Evolutionary conservation across 2,888 invertebrate genomes (phyloP).

Genomic region (Callosobruchus maculatus): DNA sequence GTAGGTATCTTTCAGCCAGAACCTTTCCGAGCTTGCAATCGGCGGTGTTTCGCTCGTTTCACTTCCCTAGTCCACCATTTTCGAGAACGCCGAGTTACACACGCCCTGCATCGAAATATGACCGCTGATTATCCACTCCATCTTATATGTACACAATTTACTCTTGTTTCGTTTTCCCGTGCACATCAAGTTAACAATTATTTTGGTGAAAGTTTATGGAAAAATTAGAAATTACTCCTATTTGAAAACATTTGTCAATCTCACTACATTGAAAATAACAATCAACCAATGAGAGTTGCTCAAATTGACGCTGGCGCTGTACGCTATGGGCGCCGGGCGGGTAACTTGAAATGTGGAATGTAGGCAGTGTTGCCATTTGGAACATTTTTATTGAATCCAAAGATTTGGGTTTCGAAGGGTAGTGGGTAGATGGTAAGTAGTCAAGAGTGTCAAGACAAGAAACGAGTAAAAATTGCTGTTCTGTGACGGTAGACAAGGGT

Average conservation of each 20-base stretch:
- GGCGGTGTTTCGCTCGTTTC: conserved; percentile 20
- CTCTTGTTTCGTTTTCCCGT: background rate
- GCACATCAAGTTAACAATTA: conserved; percentile 8
- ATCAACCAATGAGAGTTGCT: conserved; percentile 37
- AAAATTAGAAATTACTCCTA: conserved; percentile 35
- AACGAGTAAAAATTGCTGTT: too few species aligned
- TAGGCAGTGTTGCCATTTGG: too few species aligned
- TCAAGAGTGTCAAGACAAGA: too few species aligned
- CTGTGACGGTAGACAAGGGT: too few species aligned
- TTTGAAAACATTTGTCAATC: conserved; percentile 43
- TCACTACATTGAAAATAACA: conserved; percentile 37
- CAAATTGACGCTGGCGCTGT: conserved; percentile 9
- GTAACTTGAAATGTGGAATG: background rate
- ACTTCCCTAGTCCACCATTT: conserved; percentile 37
- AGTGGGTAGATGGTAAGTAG: too few species aligned
- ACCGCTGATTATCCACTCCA: background rate
- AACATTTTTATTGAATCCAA: too few species aligned
- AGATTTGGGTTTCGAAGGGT: too few species aligned
- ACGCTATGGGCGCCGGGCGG: conserved; percentile 10
- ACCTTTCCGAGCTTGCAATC: conserved; percentile 20
- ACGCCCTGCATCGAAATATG: conserved; percentile 29
- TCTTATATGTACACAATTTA: background rate
- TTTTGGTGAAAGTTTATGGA: conserved; percentile 14
- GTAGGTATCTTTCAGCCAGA: conserved; percentile 23
- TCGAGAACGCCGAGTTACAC: conserved; percentile 37